Conservation (phyloP, 2,113 vertebrate genomes). For the Phylloscopus trochilus region DNA sequence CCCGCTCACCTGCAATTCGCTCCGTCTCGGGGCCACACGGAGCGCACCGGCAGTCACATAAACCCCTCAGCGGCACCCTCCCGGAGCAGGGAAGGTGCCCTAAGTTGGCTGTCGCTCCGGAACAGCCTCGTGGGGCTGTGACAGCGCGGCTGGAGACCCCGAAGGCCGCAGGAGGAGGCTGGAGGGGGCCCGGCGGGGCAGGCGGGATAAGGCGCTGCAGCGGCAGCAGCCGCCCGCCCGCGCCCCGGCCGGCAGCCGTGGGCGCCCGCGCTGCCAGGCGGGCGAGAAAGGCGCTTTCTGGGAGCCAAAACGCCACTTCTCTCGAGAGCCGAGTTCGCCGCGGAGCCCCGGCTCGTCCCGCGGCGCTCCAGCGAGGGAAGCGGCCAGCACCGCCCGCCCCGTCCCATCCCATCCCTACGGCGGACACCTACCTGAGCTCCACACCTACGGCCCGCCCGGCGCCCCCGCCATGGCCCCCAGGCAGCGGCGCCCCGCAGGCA, state of each 20-base stretch:
- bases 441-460: not conserved
- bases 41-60: rapidly evolving
- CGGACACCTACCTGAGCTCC: not conserved
- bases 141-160: not conserved
- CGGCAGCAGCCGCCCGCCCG: not conserved
- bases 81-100: not conserved
- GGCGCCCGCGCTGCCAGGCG: too few relatives aligned
- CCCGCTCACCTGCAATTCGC: not conserved
- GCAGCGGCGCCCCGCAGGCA: not conserved
- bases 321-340: not conserved
- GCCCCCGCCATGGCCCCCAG: not conserved
- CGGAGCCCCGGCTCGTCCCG: not conserved
- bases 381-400: not conserved
- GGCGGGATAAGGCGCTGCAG: not conserved
- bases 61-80: not conserved
- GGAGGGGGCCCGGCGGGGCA: too few relatives aligned
- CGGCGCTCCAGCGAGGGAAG: not conserved
- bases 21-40: not conserved
- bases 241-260: not conserved
- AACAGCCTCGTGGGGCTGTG: not conserved
- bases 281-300: too few relatives aligned
- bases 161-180: not conserved
- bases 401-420: too few relatives aligned
- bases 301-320: not conserved
- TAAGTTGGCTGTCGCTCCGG: not conserved